These are phyloP conservation scores for Tychaedon coryphoeus DNA, from an alignment of 2,113 vertebrate genomes.

Conservation along the genomic window DNA sequence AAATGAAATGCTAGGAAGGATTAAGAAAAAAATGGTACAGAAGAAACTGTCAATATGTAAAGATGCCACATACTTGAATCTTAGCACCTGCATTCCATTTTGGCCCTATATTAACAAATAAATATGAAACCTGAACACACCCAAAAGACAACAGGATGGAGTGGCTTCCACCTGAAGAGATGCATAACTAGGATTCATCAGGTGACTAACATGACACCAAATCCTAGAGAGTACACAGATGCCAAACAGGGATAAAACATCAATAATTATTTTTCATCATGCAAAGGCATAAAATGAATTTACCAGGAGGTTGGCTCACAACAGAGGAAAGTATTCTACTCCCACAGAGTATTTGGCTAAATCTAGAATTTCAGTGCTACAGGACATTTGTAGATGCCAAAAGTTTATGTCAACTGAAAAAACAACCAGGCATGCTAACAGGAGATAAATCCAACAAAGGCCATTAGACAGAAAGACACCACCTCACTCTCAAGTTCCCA, in stretches of 20 bases:
- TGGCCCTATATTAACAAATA: not conserved
- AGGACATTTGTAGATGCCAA: not conserved
- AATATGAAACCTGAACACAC: not conserved
- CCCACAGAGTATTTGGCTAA: not conserved
- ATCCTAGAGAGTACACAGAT: not conserved
- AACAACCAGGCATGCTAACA: not conserved
- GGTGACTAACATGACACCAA: not conserved
- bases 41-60: not conserved
- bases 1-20: not conserved
- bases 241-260: not conserved
- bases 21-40: not conserved
- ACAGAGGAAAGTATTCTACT: not conserved
- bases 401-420: not conserved
- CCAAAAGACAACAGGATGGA: not conserved
- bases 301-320: not conserved
- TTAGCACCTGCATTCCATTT: not conserved
- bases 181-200: not conserved
- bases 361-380: not conserved
- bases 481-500: not conserved
- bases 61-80: not conserved
- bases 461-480: not conserved
- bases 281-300: not conserved
- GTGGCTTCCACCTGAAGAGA: not conserved
- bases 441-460: not conserved
- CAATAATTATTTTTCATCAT: not conserved